Conservation (phyloP, 2,888 invertebrate species). For the Polia nebulosa region DNA sequence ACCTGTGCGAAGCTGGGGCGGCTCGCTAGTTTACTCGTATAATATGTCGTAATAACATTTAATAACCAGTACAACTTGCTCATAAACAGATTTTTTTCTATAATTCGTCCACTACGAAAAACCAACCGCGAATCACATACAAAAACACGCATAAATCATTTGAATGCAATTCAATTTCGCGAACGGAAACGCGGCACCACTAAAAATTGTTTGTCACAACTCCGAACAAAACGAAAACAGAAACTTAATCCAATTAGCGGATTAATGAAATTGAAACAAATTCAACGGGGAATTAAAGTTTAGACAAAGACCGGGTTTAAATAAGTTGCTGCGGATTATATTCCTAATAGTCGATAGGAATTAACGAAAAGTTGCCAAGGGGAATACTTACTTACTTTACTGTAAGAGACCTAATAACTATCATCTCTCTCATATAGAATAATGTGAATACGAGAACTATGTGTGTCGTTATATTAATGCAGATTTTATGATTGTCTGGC, state of each 20-base stretch:
- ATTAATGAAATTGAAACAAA: conserved; percentile 46
- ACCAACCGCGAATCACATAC: not conserved
- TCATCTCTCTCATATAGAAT: too few species aligned
- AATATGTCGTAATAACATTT: not conserved
- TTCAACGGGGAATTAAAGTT: conserved; percentile 35
- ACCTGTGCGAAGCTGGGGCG: too few species aligned
- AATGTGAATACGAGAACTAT: too few species aligned
- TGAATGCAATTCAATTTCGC: conserved; percentile 11
- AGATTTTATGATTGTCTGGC: too few species aligned
- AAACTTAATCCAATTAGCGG: conserved; percentile 50
- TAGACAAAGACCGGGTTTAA: conserved; percentile 33
- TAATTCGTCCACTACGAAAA: not conserved
- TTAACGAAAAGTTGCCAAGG: conserved; percentile 6
- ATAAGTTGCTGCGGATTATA: conserved; percentile 28
- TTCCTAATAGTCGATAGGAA: not conserved
- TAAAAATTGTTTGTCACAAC: conserved; percentile 19
- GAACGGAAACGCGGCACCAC: conserved; percentile 31
- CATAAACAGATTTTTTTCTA: too few species aligned
- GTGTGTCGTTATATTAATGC: too few species aligned
- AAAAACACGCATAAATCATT: conserved; percentile 38
- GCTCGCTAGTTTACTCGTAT: too few species aligned
- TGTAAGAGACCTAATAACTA: not conserved
- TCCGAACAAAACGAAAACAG: conserved; percentile 2
- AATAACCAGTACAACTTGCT: not conserved
- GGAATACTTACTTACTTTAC: not conserved